Evolutionary conservation across 2,797 vertebrate genomes (phyloP).

Genomic region (Thamnophis elegans): DNA sequence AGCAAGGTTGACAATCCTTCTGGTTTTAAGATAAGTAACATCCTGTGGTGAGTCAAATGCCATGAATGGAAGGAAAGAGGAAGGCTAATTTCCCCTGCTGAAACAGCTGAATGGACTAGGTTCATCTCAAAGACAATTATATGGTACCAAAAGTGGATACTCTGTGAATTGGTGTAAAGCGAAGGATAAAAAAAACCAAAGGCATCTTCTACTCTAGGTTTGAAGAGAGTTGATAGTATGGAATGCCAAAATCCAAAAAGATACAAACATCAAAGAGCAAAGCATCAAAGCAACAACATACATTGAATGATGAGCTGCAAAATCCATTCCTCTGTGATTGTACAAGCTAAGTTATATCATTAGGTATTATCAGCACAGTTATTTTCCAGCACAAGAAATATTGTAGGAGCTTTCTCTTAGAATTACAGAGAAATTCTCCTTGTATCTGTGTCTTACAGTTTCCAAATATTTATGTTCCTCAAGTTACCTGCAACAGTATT

Average conservation of each 20-base stretch:
- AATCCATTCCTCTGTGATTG: not conserved
- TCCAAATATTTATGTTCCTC: conserved; percentile 16
- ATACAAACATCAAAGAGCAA: not conserved
- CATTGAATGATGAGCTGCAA: not conserved
- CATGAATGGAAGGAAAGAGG: not conserved
- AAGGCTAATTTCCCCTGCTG: not conserved
- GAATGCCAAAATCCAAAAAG: not conserved
- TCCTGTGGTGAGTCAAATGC: not conserved
- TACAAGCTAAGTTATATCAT: not conserved
- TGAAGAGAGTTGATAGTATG: not conserved
- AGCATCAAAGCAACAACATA: not conserved
- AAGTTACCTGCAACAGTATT: not conserved
- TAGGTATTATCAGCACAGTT: conserved; percentile 4
- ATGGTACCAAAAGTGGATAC: not conserved
- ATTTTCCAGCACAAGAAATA: conserved; percentile 6
- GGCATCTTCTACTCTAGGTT: not conserved
- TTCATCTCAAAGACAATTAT: not conserved
- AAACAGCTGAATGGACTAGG: not conserved
- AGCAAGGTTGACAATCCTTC: not conserved
- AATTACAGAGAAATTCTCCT: not conserved
- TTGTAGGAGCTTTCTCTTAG: conserved; percentile 22
- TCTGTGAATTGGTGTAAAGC: not conserved
- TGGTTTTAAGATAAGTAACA: not conserved
- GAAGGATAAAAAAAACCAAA: not conserved
- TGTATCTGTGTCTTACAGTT: not conserved